Evolutionary conservation across 2,888 invertebrate species (phyloP).

Genomic region (Epinotia bilunana): DNA sequence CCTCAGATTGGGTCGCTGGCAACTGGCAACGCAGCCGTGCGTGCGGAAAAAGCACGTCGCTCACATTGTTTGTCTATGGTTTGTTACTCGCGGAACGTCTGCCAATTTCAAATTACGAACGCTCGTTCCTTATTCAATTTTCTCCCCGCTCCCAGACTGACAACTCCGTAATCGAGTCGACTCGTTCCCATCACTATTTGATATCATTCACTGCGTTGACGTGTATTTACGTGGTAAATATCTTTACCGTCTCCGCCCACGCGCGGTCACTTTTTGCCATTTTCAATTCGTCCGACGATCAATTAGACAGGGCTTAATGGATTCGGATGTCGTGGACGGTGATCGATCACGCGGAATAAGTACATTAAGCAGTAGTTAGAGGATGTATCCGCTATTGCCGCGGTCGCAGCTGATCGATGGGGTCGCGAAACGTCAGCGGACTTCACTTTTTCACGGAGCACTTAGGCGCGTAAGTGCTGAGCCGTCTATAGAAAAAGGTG

Average conservation of each 20-base stretch:
- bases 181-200: slow-evolving; percentile 29
- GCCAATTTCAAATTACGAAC: slow-evolving; percentile 41
- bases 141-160: slow-evolving; percentile 20
- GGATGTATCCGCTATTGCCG: slow-evolving; percentile 58
- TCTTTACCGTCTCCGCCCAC: slow-evolving; percentile 36
- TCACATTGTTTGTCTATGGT: slow-evolving; percentile 41
- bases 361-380: slow-evolving; percentile 76
- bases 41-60: slow-evolving; percentile 43
- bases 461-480: slow-evolving; percentile 42
- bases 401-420: slow-evolving; percentile 69
- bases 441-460: slow-evolving; percentile 47
- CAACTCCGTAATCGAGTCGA: slow-evolving; percentile 35
- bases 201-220: slow-evolving; percentile 31
- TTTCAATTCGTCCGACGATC: slow-evolving; percentile 77
- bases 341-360: slow-evolving; percentile 78
- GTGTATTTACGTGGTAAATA: slow-evolving; percentile 42
- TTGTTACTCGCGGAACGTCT: slow-evolving; percentile 25
- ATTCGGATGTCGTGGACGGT: slow-evolving; percentile 73
- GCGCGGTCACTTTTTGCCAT: slow-evolving; percentile 68
- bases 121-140: slow-evolving; percentile 37
- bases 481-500: slow-evolving; percentile 12
- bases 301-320: slow-evolving; percentile 82
- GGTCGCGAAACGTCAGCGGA: slow-evolving; percentile 48
- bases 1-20: too few species aligned
- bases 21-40: slow-evolving; percentile 45